Conservation (phyloP, 2,888 invertebrate species). For the Cosmorhoe ocellata region DNA sequence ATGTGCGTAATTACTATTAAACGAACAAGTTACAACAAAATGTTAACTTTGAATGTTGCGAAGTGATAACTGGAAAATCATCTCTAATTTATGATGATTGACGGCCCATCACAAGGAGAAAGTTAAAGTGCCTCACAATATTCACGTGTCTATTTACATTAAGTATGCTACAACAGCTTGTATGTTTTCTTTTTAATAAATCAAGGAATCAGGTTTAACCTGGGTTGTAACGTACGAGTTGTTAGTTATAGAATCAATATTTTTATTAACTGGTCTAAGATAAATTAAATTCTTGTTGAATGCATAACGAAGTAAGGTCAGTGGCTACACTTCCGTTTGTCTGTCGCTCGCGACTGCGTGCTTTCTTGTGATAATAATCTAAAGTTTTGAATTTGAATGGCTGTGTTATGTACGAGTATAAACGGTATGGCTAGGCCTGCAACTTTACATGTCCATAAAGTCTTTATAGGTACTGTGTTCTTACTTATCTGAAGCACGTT, state of each 20-base stretch:
- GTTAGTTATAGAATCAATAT: constrained; percentile 34
- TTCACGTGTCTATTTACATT: constrained; percentile 68
- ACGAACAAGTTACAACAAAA: constrained; percentile 19
- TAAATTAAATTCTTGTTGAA: constrained; percentile 34
- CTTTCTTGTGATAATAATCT: constrained; percentile 50
- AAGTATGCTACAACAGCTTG: constrained; percentile 50
- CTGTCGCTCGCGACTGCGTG: constrained; percentile 25
- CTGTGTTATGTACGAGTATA: constrained; percentile 37
- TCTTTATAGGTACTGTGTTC: too few relatives aligned
- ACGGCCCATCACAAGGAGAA: constrained; percentile 73
- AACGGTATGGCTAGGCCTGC: constrained; percentile 27
- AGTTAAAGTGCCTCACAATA: constrained; percentile 69
- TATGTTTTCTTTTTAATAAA: constrained; percentile 50
- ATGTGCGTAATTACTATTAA: neutral
- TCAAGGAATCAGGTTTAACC: constrained; percentile 38
- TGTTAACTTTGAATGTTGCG: constrained; percentile 41
- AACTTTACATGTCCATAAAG: constrained; percentile 29
- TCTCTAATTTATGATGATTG: constrained; percentile 72
- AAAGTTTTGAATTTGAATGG: constrained; percentile 45
- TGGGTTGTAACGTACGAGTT: constrained; percentile 31
- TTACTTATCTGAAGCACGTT: constrained; percentile 8
- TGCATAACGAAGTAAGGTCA: constrained; percentile 46
- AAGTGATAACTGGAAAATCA: constrained; percentile 70
- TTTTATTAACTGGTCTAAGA: constrained; percentile 38
- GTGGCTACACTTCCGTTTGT: constrained; percentile 49